phyloP scores from a whole-genome alignment of 2,797 vertebrate genomes.

The Buphagus erythrorhynchus region DNA sequence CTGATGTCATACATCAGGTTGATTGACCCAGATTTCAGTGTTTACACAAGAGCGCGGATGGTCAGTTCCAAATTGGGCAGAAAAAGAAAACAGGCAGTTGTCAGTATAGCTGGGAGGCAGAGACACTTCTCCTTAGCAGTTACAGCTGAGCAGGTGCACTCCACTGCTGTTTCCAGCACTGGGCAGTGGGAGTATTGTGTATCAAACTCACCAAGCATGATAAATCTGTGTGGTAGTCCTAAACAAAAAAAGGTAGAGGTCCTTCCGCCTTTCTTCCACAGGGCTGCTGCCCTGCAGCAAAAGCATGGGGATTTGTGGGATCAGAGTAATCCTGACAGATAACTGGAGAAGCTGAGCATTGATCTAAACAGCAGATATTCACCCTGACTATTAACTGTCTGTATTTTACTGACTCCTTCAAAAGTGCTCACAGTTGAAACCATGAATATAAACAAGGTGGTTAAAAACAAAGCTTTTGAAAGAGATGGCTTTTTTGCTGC shows the following conservation, averaged over 20 bases:
- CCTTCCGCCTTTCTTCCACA: neutral
- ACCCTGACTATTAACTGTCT: neutral
- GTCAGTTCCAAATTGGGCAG: neutral
- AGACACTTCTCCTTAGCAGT: neutral
- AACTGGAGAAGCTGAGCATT: neutral
- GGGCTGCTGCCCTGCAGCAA: neutral
- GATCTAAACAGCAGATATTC: neutral
- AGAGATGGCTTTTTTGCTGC: neutral
- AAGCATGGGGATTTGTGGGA: neutral
- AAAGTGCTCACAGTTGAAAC: neutral
- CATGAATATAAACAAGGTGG: neutral
- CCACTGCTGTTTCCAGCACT: neutral
- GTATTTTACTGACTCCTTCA: neutral
- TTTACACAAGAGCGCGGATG: neutral
- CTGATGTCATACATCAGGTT: neutral
- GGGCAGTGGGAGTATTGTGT: fast-evolving
- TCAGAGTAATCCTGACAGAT: neutral
- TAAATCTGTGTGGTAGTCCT: neutral
- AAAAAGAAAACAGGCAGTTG: neutral
- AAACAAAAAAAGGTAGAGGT: neutral
- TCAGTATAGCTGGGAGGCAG: neutral
- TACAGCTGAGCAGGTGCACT: neutral
- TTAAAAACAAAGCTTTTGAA: neutral
- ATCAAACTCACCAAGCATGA: fast-evolving
- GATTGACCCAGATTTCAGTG: neutral